Base-by-base conservation (phyloP, 53 echinoderm and acorn worm genomes). In the Mesocentrotus franciscanus region DNA sequence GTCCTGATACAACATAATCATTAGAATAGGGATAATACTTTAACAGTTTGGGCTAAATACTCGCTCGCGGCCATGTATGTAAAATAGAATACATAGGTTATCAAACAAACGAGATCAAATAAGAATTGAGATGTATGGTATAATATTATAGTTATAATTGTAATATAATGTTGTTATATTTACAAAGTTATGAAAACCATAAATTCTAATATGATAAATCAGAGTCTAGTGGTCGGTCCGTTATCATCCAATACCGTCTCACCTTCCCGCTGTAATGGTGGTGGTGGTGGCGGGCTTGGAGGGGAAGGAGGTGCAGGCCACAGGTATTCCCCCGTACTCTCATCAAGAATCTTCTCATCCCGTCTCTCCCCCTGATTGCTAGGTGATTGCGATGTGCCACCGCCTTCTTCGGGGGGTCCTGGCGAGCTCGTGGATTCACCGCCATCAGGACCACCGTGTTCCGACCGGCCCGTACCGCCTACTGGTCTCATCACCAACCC, bases 261-360 rank as follows among this genome's bases (percentile, higher is more conserved):
- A 56, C 56, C 56, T 27, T 87, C 87, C 1, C 27, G 32, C 10
- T 61, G 91, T 55, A 22, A 32, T n/a, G 61, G 90, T 66, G 94
- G 90, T 66, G 94, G 85, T 26, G 95, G 95, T n/a, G 95, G 95
- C 1, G 95, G 68, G 27, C 55, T 61, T 0, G 95, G 95, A 30
- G 95, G 95, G 0, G 95, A 22, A 22, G 95, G 95, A 16, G 95
- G 95, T 20, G 85, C 66, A 22, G 85, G 95, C 95, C 95, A 94
- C 64, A 94, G 49, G 15, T 64, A 85, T 56, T 94, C 95, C 4
- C 95, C 95, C 12, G 95, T 94, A 39, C 70, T 94, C 70, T 94
- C 39, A 72, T 94, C 95, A 32, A 94, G 95, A 16, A 85, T 27
- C 95, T 61, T 61, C 71, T 70, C 62, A 62, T 87, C 87, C 8